A percentile compares a stretch with the other conserved stretches of the same genome.
These are phyloP conservation scores for Pteronotus mesoamericanus DNA, from an alignment of 2,797 vertebrate genomes.

Conservation along the genomic window DNA sequence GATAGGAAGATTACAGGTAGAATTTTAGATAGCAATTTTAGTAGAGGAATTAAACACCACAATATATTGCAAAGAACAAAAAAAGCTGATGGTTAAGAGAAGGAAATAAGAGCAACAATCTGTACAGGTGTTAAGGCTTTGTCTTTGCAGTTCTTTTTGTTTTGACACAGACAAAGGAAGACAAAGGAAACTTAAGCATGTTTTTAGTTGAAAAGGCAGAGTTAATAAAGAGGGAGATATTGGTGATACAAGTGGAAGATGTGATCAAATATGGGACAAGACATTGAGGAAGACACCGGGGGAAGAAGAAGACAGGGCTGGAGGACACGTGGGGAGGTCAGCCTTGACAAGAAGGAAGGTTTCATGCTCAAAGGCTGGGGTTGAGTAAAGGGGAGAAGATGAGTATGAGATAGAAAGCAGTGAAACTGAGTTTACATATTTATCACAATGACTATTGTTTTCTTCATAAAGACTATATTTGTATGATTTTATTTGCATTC, in stretches of 20 bases:
- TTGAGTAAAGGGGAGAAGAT: neutral
- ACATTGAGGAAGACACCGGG: neutral
- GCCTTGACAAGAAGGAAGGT: neutral
- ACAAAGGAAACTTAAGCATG: neutral
- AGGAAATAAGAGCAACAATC: neutral
- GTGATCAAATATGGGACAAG: neutral
- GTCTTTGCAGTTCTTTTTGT: neutral
- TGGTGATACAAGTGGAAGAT: neutral
- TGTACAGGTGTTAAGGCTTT: neutral
- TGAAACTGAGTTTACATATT: neutral
- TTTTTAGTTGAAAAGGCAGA: neutral
- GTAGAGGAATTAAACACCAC: neutral
- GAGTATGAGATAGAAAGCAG: neutral
- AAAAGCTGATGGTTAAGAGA: neutral
- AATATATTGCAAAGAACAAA: neutral
- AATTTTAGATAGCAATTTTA: neutral
- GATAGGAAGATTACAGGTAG: neutral
- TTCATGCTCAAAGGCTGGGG: neutral
- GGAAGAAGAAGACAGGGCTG: neutral
- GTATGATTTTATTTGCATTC: neutral
- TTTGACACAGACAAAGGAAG: neutral
- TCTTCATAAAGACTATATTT: neutral
- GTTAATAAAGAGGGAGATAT: neutral
- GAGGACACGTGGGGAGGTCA: neutral
- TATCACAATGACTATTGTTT: neutral